Base-by-base conservation (phyloP, 2,797 vertebrate species). In the Antennarius maculatus region DNA sequence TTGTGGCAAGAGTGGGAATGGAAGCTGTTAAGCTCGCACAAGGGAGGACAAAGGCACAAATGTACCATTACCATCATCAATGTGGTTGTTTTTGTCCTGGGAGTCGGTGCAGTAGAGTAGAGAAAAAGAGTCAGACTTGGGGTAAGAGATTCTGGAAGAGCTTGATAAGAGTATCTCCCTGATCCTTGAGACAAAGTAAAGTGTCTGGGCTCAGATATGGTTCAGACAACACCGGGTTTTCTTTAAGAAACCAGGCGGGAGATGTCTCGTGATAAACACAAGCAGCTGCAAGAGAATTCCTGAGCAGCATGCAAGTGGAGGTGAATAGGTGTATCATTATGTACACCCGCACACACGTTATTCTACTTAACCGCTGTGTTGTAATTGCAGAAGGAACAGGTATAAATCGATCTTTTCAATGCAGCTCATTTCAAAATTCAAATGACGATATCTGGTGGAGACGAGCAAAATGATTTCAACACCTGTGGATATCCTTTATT, bases 251-350 rank as follows among this genome's bases (percentile, higher is more conserved):
- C 63, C 74, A 37, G 63, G 55, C 63, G 49, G 76, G 60, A 48
- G 74, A 74, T 43, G 54, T 67, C 66, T 74, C 43, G 66, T 12
- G 76, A 80, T 88, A 92, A 92, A 90, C 86, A 85, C 74, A 41
- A 83, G 87, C 91, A 92, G 89, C 88, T 92, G 91, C 57, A 54
- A 65, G 53, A 72, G 73, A 74, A 41, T 81, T 17, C 28, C 66
- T 67, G 66, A 71, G 81, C 41, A 81, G 79, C 66, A 47, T 39
- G 42, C 60, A 68, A 50, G 18, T 56, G 57, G 58, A 80, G 39
- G 47, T 8, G n/a, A 41, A 58, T 23, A 39, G 43, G 28, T 4
- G 17, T 17, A 2, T 27, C 18, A 41, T 51, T 29, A 52, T 31
- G 47, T 15, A 15, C 2, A 8, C 28, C 10, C n/a, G 56, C n/a